Conservation (phyloP, 1,140 invertebrate genomes). For the Papilio polytes region DNA sequence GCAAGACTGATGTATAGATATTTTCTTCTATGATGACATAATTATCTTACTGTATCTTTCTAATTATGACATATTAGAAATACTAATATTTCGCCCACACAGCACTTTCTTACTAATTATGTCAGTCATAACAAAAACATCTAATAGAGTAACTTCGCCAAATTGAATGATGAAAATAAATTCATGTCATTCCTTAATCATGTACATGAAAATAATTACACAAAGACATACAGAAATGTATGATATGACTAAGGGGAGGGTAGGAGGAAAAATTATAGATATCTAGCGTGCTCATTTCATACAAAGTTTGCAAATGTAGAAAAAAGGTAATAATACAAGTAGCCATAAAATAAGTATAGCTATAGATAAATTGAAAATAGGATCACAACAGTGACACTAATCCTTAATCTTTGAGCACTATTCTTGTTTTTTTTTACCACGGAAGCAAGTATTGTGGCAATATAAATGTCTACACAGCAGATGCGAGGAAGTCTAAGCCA, state of each 20-base stretch:
- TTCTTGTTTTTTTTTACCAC: background rate
- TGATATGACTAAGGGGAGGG: background rate
- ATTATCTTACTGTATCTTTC: background rate
- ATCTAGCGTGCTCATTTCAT: background rate
- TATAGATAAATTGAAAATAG: background rate
- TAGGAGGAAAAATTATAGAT: background rate
- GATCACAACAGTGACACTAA: background rate
- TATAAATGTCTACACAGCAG: conserved; percentile 41
- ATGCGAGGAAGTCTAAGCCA: conserved; percentile 51
- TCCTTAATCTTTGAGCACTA: background rate
- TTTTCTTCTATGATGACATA: background rate
- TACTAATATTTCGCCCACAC: conserved; percentile 18
- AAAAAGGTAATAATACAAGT: background rate
- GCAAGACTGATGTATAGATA: background rate
- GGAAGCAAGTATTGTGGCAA: conserved; percentile 13
- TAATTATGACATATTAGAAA: conserved; percentile 2
- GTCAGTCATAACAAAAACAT: background rate
- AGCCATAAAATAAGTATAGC: background rate
- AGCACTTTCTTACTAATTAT: background rate
- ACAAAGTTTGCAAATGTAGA: background rate
- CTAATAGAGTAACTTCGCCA: background rate
- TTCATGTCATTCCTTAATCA: background rate
- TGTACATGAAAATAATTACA: background rate
- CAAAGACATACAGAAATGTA: background rate
- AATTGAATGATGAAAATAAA: conserved; percentile 8